Evolutionary conservation across 2,888 invertebrate species (phyloP).

Genomic region (Amphipoea oculea): DNA sequence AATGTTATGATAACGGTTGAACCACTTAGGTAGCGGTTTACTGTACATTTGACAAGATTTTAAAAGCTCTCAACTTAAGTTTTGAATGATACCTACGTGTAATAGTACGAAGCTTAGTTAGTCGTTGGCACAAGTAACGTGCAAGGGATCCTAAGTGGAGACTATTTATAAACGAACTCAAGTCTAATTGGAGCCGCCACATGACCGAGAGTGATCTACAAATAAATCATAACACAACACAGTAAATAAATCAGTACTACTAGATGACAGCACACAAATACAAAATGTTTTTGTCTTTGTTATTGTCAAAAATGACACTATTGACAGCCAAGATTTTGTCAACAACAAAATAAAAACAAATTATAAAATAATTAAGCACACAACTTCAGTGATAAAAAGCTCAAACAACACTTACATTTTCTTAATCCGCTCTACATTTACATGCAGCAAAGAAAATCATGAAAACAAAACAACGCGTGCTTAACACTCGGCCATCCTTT

Average conservation of each 20-base stretch:
- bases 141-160: conserved; percentile 82
- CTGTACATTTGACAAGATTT: conserved; percentile 31
- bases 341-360: conserved; percentile 19
- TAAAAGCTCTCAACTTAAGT: conserved; percentile 37
- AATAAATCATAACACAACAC: conserved; percentile 77
- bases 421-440: conserved; percentile 80
- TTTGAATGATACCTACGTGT: conserved; percentile 44
- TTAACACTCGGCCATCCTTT: conserved; percentile 83
- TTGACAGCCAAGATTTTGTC: conserved; percentile 7
- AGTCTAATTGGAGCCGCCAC: conserved; percentile 83
- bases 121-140: conserved; percentile 77
- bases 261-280: conserved; percentile 27
- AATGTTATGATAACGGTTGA: conserved; percentile 47
- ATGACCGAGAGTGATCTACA: conserved; percentile 80
- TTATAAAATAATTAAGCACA: conserved; percentile 32
- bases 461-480: conserved; percentile 86
- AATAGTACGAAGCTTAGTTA: conserved; percentile 60
- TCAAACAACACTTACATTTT: conserved; percentile 81
- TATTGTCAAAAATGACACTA: conserved; percentile 33
- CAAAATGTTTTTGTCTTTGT: conserved; percentile 9
- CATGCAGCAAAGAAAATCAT: conserved; percentile 82
- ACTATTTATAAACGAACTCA: conserved; percentile 84
- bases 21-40: conserved; percentile 26
- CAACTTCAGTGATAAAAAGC: conserved; percentile 48
- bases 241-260: conserved; percentile 46